Evolutionary conservation across 2,113 vertebrate species (phyloP).

Genomic region (Sebastes schlegelii): DNA sequence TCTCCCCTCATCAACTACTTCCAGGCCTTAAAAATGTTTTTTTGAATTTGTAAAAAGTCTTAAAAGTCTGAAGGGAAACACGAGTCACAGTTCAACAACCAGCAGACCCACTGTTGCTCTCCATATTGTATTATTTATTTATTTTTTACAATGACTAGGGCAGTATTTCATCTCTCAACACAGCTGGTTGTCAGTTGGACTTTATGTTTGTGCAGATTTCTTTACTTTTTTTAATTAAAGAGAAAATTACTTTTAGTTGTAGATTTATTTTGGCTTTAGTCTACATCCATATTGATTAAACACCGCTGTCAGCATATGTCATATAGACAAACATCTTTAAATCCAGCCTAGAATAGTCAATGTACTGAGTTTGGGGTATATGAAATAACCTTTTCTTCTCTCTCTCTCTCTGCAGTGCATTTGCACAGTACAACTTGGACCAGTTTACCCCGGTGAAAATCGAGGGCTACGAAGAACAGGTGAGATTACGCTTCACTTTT

Average conservation of each 20-base stretch:
- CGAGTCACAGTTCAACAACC: neutral
- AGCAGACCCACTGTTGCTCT: too few relatives aligned
- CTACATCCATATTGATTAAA: neutral
- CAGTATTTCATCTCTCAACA: too few relatives aligned
- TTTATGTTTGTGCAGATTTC: neutral
- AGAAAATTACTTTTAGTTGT: too few relatives aligned
- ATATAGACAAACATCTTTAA: neutral
- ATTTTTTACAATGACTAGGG: neutral
- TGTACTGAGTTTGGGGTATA: neutral
- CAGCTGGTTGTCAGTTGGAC: neutral
- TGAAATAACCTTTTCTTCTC: slow-evolving; percentile 11
- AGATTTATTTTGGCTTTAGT: neutral
- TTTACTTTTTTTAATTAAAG: neutral
- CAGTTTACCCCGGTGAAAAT: slow-evolving; percentile 97
- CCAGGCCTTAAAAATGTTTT: neutral
- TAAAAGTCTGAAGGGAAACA: neutral
- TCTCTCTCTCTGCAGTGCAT: slow-evolving; percentile 87
- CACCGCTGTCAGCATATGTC: neutral
- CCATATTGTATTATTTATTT: neutral
- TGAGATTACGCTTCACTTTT: slow-evolving; percentile 67
- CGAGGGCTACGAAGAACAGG: slow-evolving; percentile 95
- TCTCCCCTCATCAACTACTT: slow-evolving; percentile 31
- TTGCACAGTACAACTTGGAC: slow-evolving; percentile 99
- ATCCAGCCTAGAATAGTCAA: neutral
- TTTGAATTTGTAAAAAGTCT: neutral